phyloP scores from a whole-genome alignment of 2,888 invertebrate genomes.

The Nephrotoma guestfalica region DNA sequence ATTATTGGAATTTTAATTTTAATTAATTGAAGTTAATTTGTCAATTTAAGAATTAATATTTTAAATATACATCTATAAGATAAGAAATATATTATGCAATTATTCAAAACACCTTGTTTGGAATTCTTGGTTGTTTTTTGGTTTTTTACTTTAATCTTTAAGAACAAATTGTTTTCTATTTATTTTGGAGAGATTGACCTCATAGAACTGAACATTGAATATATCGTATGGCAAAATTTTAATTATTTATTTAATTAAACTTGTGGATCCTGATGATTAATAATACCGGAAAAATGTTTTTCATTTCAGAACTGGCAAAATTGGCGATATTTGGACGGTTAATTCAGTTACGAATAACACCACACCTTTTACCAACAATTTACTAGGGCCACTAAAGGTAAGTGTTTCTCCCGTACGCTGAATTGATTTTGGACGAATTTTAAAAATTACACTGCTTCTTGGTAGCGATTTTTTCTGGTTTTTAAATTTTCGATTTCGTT shows the following conservation, averaged over 20 bases:
- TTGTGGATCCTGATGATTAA: background rate
- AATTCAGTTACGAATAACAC: too few species aligned
- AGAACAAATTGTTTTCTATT: background rate
- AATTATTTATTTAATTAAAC: background rate
- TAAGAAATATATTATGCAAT: background rate
- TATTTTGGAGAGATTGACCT: background rate
- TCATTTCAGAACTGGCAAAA: background rate
- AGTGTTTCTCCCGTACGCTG: too few species aligned
- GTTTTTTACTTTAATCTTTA: background rate
- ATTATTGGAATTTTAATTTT: background rate
- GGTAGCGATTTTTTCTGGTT: too few species aligned
- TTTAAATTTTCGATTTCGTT: too few species aligned
- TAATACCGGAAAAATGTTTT: background rate
- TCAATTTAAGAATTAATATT: background rate
- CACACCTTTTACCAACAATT: too few species aligned
- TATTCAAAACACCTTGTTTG: background rate
- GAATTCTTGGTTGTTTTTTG: background rate
- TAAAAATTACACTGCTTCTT: too few species aligned
- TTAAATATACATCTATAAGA: background rate
- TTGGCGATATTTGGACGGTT: background rate
- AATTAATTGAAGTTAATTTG: background rate
- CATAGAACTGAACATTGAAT: background rate
- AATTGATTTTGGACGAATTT: too few species aligned
- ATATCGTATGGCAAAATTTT: background rate
- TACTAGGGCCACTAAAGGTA: too few species aligned